phyloP scores from a whole-genome alignment of 2,113 vertebrate genomes.

The Shinisaurus crocodilurus region DNA sequence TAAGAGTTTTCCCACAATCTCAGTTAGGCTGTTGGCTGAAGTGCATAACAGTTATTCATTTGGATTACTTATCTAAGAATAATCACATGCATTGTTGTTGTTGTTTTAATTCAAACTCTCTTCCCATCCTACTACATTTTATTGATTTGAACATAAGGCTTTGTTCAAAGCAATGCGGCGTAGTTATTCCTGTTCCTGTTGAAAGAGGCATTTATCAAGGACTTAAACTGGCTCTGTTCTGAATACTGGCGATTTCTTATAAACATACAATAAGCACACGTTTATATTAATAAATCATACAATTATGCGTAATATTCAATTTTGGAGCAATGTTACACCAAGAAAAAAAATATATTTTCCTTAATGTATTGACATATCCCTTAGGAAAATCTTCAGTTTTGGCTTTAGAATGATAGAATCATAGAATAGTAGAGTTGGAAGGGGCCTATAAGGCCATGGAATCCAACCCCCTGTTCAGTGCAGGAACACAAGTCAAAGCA shows the following conservation, averaged over 20 bases:
- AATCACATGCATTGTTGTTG: background rate
- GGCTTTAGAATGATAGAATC: no score
- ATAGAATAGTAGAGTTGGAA: no score
- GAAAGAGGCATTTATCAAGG: background rate
- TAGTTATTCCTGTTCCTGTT: background rate
- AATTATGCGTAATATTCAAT: background rate
- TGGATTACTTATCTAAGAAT: background rate
- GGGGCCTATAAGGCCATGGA: no score
- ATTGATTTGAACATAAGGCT: background rate
- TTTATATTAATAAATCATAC: background rate
- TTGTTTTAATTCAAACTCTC: background rate
- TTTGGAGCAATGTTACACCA: background rate
- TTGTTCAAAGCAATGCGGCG: background rate
- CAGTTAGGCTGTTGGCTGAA: background rate
- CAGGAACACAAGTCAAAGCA: no score
- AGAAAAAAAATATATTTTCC: background rate
- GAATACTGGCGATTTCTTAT: background rate
- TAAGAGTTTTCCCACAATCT: background rate
- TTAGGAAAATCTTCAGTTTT: background rate
- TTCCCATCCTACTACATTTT: background rate
- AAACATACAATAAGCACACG: background rate
- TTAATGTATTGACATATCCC: background rate
- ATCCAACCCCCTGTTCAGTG: no score
- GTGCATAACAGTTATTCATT: background rate
- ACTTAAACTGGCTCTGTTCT: background rate